These are phyloP conservation scores for Pomacea maculata DNA, from an alignment of 1,140 invertebrate species.

Conservation along the genomic window DNA sequence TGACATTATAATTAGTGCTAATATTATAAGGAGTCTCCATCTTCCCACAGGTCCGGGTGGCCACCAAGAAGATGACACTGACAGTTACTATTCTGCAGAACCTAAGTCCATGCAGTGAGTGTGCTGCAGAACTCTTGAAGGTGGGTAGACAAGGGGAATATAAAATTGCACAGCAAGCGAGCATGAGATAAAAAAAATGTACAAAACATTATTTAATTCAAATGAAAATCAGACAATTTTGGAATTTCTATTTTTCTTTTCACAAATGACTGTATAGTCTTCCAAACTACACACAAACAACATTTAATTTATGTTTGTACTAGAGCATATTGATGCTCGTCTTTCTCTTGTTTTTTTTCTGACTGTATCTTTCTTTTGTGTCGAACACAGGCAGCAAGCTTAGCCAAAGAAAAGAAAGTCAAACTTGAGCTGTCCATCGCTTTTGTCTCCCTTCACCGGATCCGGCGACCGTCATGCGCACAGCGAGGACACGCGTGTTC, in stretches of 20 bases:
- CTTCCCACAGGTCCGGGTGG: constrained; percentile 14
- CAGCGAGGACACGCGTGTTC: constrained; percentile 7
- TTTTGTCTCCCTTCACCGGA: constrained; percentile 25
- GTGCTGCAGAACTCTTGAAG: constrained; percentile 26
- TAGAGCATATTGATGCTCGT: too few relatives aligned
- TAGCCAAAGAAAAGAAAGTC: constrained; percentile 26
- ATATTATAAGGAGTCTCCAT: neutral
- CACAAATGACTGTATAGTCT: neutral
- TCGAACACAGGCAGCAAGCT: neutral
- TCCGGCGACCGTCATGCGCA: constrained; percentile 23
- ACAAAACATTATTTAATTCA: too few relatives aligned
- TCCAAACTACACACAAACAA: neutral
- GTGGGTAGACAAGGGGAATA: neutral
- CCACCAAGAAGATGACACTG: constrained; percentile 17
- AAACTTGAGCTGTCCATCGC: constrained; percentile 24
- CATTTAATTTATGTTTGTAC: neutral
- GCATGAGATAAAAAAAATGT: too few relatives aligned
- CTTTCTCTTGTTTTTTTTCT: neutral
- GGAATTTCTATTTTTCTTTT: neutral
- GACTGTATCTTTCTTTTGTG: too few relatives aligned
- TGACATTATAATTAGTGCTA: neutral
- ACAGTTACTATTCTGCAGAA: constrained; percentile 24
- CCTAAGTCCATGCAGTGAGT: constrained; percentile 24
- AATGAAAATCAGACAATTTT: too few relatives aligned
- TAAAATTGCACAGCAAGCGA: too few relatives aligned